Percentiles rank a stretch among this genome's conserved stretches.
These are phyloP conservation scores for Invenusta paracnida DNA, from an alignment of 2,888 invertebrate species.

Conservation along the genomic window DNA sequence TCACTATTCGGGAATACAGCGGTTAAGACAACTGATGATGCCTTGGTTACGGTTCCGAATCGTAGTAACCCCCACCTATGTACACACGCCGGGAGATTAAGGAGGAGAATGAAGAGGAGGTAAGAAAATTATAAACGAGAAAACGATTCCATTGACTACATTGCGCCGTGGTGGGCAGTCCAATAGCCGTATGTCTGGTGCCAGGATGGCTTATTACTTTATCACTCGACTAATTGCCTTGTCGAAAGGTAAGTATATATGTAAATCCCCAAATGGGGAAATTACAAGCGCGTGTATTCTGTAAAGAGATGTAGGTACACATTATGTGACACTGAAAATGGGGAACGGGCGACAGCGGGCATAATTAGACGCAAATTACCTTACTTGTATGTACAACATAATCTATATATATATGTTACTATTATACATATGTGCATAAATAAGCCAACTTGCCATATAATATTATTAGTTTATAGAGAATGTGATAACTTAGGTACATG, in stretches of 20 bases:
- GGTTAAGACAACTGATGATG: too few relatives aligned
- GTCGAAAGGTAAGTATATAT: background rate
- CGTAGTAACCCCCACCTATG: too few relatives aligned
- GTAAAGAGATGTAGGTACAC: too few relatives aligned
- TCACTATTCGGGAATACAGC: too few relatives aligned
- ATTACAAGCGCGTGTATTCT: background rate
- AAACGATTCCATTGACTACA: background rate
- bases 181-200: background rate
- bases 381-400: slow-evolving; percentile 6
- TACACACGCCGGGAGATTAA: too few relatives aligned
- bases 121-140: background rate
- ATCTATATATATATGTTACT: background rate
- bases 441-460: background rate
- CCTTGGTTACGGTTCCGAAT: too few relatives aligned
- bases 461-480: background rate
- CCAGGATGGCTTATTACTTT: slow-evolving; percentile 2
- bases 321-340: background rate
- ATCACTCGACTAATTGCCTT: slow-evolving; percentile 25
- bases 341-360: background rate
- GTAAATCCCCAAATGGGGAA: too few relatives aligned
- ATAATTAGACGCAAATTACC: background rate
- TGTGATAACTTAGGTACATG: background rate
- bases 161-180: too few relatives aligned
- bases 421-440: background rate
- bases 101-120: too few relatives aligned